These are phyloP conservation scores for Malthinus flaveolus DNA, from an alignment of 2,888 invertebrate species.

Conservation along the genomic window DNA sequence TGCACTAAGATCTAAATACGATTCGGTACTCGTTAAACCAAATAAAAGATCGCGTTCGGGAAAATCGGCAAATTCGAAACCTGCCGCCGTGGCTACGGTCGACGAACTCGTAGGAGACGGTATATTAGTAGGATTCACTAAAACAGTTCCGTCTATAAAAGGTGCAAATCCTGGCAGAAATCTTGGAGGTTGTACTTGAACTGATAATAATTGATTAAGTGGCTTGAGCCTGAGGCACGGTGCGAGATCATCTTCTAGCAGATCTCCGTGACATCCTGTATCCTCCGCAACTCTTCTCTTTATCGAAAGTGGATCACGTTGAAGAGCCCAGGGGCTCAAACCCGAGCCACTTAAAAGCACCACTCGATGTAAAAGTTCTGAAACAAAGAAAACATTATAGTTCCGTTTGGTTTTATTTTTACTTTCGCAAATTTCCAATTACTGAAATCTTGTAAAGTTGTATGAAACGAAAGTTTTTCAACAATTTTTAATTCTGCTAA, in stretches of 20 bases:
- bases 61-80: slow-evolving; percentile 81
- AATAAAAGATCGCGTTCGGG: slow-evolving; percentile 81
- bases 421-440: background rate
- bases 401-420: background rate
- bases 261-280: slow-evolving; percentile 81
- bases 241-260: slow-evolving; percentile 80
- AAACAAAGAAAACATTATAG: slow-evolving; percentile 47
- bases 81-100: slow-evolving; percentile 71
- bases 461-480: too few relatives aligned
- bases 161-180: slow-evolving; percentile 93
- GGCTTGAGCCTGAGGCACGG: slow-evolving; percentile 81
- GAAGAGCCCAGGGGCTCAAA: slow-evolving; percentile 89
- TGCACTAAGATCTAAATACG: slow-evolving; percentile 79
- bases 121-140: slow-evolving; percentile 62
- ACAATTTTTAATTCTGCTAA: too few relatives aligned
- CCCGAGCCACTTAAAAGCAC: slow-evolving; percentile 89
- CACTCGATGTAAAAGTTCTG: slow-evolving; percentile 85
- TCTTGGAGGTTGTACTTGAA: slow-evolving; percentile 77
- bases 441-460: background rate
- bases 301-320: slow-evolving; percentile 79
- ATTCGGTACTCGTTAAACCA: slow-evolving; percentile 81
- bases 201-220: slow-evolving; percentile 72
- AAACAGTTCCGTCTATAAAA: slow-evolving; percentile 88
- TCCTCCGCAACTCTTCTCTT: slow-evolving; percentile 81
- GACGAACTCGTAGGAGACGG: slow-evolving; percentile 59